A percentile compares a stretch with the other conserved stretches of the same genome.
phyloP scores from a whole-genome alignment of 2,888 invertebrate species.

The Cryptosula pallasiana region DNA sequence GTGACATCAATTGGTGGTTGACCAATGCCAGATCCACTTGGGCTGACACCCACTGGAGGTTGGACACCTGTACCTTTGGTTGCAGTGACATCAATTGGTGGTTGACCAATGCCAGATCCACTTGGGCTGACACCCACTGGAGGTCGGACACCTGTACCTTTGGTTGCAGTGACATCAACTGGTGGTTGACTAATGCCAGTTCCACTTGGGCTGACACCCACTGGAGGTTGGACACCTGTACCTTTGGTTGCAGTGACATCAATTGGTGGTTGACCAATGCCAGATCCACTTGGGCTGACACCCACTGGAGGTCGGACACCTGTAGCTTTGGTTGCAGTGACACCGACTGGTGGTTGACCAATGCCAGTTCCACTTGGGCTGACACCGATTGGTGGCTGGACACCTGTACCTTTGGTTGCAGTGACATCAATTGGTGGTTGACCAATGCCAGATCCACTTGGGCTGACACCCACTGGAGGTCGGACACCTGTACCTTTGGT shows the following conservation, averaged over 20 bases:
- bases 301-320: not conserved
- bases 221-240: not conserved
- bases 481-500: not conserved
- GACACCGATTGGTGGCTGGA: not conserved
- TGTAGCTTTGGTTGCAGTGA: not conserved
- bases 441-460: not conserved
- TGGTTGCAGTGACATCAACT: not conserved
- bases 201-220: not conserved
- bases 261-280: not conserved
- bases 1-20: not conserved
- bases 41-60: not conserved
- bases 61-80: not conserved
- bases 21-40: not conserved
- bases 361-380: not conserved
- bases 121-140: not conserved
- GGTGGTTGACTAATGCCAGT: not conserved
- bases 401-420: not conserved
- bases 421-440: not conserved
- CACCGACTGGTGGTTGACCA: not conserved
- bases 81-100: not conserved
- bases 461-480: not conserved
- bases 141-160: not conserved
- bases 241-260: not conserved
- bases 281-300: not conserved
- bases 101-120: not conserved